phyloP scores from a whole-genome alignment of 2,797 vertebrate genomes.

The Schizopygopsis malacanthus region DNA sequence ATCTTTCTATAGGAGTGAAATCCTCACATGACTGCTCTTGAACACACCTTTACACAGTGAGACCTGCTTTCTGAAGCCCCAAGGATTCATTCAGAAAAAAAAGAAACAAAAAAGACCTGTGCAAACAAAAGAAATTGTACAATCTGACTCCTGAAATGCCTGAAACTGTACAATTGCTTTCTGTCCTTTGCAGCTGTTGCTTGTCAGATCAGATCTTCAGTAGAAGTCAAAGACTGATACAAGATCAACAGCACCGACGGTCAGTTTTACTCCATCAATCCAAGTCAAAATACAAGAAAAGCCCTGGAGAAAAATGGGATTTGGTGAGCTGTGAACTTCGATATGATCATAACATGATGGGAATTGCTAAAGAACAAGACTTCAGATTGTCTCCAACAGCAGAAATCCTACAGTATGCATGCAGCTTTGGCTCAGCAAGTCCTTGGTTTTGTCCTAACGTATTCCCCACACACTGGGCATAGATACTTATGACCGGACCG shows the following conservation, averaged over 20 bases:
- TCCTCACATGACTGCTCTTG: conserved; percentile 15
- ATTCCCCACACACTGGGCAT: conserved; percentile 5
- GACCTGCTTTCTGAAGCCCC: neutral
- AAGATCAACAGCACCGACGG: neutral
- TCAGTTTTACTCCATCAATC: neutral
- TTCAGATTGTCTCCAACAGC: neutral
- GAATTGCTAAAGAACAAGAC: neutral
- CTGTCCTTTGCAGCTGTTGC: neutral
- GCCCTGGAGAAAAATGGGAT: neutral
- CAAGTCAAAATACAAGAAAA: neutral
- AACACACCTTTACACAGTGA: conserved; percentile 19
- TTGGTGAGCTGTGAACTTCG: neutral
- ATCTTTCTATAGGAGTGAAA: neutral
- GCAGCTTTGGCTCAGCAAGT: neutral
- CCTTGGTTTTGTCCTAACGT: neutral
- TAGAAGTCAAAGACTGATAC: neutral
- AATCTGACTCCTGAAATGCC: neutral
- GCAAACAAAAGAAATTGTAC: neutral
- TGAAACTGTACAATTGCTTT: too few species aligned
- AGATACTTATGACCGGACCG: neutral
- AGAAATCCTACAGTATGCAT: neutral
- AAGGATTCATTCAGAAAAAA: neutral
- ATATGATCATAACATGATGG: neutral
- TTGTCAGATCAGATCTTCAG: neutral
- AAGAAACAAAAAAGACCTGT: neutral